Evolutionary conservation across 2,797 vertebrate genomes (phyloP), one percentile per base, ranked within the genome.

Genomic region (Oceanodroma leucorhoa): DNA sequence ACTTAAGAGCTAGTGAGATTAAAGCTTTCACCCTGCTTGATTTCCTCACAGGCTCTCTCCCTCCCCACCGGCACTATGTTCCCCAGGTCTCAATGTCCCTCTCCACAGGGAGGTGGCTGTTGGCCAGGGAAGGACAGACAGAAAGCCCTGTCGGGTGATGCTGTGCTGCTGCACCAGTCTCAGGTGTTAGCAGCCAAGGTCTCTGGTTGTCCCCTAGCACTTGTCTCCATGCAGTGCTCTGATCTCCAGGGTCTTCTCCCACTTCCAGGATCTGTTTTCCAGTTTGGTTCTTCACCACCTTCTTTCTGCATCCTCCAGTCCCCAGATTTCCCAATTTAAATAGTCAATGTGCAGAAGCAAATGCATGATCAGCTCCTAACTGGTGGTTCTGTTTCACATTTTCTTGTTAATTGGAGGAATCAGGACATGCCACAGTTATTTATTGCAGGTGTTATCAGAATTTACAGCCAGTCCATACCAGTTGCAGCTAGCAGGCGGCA

Each of bases 201-300:
- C 6, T 38, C 29, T 89, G 29, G 11, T 85, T 0, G 0, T 36
- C 8, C 7, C 21, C 7, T 55, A 82, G n/a, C 7, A 22, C 43
- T 46, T 46, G 9, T 50, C 5, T 57, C 34, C 50, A 60, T 36
- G 27, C 19, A 79, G 30, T 9, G 29, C n/a, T 65, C 24, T 67
- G 41, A 54, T 69, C 27, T 92, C 15, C 43, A 80, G n/a, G 24
- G 30, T 81, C 45, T 70, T 77, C 40, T 75, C 21, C 40, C 60
- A 11, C 51, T 79, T 83, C 20, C 66, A 89, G 30, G 30, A n/a
- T 66, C 32, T 66, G 72, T 79, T 73, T 46, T 73, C 7, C 57
- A 62, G 24, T 50, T 1, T 0, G 30, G 27, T 58, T 70, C 36
- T 77, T 89, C 32, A 55, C 46, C 4, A 0, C 18, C 22, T 65